A percentile compares a stretch with the other conserved stretches of the same genome.
Evolutionary conservation across 2,888 invertebrate genomes (phyloP).

Genomic region (Nymphalis polychloros): DNA sequence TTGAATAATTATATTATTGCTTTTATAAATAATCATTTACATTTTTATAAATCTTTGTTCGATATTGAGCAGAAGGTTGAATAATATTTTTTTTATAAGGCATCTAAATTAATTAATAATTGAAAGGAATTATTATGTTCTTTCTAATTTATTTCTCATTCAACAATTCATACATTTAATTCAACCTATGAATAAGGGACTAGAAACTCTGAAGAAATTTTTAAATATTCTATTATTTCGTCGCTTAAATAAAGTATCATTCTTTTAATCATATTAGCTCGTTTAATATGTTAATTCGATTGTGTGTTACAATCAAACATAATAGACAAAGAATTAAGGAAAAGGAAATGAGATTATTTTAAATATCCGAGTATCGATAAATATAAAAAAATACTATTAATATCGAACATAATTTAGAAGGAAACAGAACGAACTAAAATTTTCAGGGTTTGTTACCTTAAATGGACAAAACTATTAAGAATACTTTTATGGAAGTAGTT

Average conservation of each 20-base stretch:
- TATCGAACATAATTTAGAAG: background rate
- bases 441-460: background rate
- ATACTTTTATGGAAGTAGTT: background rate
- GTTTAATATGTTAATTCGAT: no score
- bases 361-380: background rate
- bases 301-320: no score
- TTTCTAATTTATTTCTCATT: constrained; percentile 25
- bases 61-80: constrained; percentile 12
- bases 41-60: constrained; percentile 20
- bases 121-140: constrained; percentile 18
- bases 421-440: background rate
- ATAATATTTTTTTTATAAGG: background rate
- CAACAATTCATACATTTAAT: no score
- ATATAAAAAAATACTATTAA: background rate
- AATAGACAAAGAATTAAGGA: no score
- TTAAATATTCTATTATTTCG: no score
- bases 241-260: no score
- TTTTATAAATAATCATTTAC: constrained; percentile 26
- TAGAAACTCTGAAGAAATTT: no score
- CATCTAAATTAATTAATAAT: constrained; percentile 7
- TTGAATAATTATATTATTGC: constrained; percentile 18
- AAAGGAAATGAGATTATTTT: background rate
- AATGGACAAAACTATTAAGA: constrained; percentile 1
- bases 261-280: no score
- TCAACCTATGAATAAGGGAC: no score